Evolutionary conservation across 2,113 vertebrate species (phyloP), one percentile per base, ranked within the genome.

Genomic region (Perca fluviatilis): DNA sequence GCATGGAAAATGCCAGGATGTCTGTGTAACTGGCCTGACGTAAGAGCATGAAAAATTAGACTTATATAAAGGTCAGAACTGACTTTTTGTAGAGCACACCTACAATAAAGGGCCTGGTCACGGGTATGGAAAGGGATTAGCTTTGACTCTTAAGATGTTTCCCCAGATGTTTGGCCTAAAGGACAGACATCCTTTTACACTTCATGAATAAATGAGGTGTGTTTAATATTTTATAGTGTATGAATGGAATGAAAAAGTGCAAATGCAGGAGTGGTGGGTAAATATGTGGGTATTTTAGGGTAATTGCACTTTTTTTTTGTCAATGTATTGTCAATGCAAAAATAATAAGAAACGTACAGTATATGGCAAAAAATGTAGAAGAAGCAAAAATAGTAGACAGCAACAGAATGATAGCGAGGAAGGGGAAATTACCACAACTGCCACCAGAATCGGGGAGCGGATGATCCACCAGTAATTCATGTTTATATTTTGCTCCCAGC

Each of bases 391-490:
- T 16, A 63, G 18, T 5, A 30, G 10, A 16, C 0, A 3, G 6
- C 46, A 46, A 67, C 11, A n/a, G 13, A 78, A 6, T 40, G n/a
- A 84, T 15, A 77, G 46, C 1, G 13, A 77, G 6, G 36, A 80
- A 2, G 54, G 6, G 11, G 10, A 67, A 49, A 96, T 98, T 95
- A 99, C 98, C 97, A 99, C 90, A 62, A 98, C 97, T 67, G 97
- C 97, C 89, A 99, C 88, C 65, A 99, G 94, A 83, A 99, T 97
- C 0, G 98, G 97, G 4, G 95, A 95, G 0, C 98, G 97, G 58
- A 97, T 97, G 88, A 99, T 99, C 98, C 98, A 99, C 98, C 98
- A 99, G 95, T 96, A 97, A 23, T 94, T 96, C 98, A 99, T 99
- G 91, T 97, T 96, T 75, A 95, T 90, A 40, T 98, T 99, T 27